These are phyloP conservation scores for Passer domesticus DNA, from an alignment of 2,113 vertebrate species.

Conservation along the genomic window DNA sequence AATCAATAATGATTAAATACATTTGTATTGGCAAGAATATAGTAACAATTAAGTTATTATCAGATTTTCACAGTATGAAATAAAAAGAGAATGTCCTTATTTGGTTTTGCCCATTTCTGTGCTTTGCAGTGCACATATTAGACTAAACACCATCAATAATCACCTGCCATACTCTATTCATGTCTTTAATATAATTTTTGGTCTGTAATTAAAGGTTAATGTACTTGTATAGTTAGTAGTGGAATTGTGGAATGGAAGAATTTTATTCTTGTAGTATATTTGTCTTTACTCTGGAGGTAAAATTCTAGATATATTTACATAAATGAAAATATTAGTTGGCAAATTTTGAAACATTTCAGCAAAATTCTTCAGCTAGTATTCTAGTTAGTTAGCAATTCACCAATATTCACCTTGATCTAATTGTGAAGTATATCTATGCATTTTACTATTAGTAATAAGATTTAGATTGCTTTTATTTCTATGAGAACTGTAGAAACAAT, in stretches of 20 bases:
- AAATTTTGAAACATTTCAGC: not conserved
- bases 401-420: not conserved
- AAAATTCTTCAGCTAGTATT: not conserved
- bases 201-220: not conserved
- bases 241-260: not conserved
- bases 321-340: not conserved
- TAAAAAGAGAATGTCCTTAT: not conserved
- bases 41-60: not conserved
- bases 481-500: not conserved
- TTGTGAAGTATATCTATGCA: not conserved
- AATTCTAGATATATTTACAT: not conserved
- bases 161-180: not conserved
- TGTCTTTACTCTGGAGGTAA: not conserved
- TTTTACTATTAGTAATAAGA: not conserved
- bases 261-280: not conserved
- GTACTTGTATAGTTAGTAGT: not conserved
- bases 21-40: not conserved
- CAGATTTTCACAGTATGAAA: not conserved
- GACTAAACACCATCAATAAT: not conserved
- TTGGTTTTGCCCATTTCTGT: not conserved
- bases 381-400: not conserved
- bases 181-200: not conserved
- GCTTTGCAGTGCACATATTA: not conserved
- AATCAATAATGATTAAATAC: not conserved
- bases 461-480: not conserved